Evolutionary conservation across 2,888 invertebrate genomes (phyloP).

Genomic region (Pristionchus entomophagus): DNA sequence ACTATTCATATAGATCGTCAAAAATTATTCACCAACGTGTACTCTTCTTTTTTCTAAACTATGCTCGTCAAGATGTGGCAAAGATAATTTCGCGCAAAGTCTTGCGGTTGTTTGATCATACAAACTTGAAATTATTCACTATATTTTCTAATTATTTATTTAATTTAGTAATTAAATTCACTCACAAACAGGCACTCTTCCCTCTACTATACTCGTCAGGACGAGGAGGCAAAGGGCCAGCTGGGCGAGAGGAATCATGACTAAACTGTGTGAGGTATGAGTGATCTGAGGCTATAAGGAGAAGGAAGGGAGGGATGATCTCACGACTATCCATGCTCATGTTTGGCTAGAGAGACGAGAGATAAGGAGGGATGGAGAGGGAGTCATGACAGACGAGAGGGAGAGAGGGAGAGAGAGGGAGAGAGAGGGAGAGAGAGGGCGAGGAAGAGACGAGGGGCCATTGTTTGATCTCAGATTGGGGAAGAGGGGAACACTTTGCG

Average conservation of each 20-base stretch:
- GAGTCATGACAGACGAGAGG: not conserved
- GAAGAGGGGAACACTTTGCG: not conserved
- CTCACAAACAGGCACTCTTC: not conserved
- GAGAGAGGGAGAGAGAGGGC: not conserved
- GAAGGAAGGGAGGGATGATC: not conserved
- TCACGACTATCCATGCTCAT: too few relatives aligned
- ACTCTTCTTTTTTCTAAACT: too few relatives aligned
- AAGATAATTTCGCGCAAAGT: too few relatives aligned
- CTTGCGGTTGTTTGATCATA: not conserved
- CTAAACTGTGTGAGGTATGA: slow-evolving; percentile 13
- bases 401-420: not conserved
- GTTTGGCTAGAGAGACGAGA: too few relatives aligned
- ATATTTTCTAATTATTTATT: not conserved
- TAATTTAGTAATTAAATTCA: not conserved
- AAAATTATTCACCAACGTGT: not conserved
- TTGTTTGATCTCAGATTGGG: slow-evolving; percentile 20
- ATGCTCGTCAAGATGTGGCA: too few relatives aligned
- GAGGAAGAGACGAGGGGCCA: not conserved
- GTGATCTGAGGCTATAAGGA: slow-evolving; percentile 25
- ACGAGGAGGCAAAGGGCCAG: not conserved
- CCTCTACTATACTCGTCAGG: not conserved
- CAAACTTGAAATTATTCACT: not conserved
- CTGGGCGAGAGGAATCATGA: not conserved
- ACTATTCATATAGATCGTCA: not conserved
- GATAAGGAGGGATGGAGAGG: not conserved